phyloP scores from a whole-genome alignment of 2,113 vertebrate genomes.

The Pica pica region DNA sequence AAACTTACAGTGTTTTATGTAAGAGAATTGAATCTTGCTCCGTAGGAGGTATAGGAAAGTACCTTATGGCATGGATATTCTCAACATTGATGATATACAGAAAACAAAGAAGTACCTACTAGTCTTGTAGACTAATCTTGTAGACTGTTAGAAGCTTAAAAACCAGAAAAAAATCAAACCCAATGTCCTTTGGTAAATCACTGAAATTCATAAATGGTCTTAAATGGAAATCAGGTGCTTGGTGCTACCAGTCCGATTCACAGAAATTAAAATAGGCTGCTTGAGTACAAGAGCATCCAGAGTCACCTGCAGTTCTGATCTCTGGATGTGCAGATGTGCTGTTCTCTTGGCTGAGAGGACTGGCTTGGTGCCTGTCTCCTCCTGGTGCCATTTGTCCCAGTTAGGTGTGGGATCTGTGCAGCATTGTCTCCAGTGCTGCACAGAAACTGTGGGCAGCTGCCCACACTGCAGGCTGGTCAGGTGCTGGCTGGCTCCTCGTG shows the following conservation, averaged over 20 bases:
- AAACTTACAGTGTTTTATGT: background rate
- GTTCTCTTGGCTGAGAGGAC: background rate
- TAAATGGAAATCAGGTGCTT: background rate
- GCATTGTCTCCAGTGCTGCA: background rate
- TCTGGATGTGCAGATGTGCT: background rate
- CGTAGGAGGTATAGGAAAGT: background rate
- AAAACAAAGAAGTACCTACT: background rate
- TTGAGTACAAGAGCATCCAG: background rate
- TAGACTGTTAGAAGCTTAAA: background rate
- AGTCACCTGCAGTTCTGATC: background rate
- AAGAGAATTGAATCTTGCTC: background rate
- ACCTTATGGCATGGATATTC: background rate
- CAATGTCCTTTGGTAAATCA: background rate
- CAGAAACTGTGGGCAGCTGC: background rate
- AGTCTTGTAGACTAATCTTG: background rate
- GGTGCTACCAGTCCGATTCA: background rate
- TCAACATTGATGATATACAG: background rate
- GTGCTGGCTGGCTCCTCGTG: background rate
- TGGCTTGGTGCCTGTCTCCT: background rate
- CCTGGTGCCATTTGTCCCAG: background rate
- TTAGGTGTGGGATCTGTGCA: background rate
- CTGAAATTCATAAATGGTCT: background rate
- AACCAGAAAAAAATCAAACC: background rate
- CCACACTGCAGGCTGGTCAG: background rate
- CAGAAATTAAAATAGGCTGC: background rate